Base-by-base conservation (phyloP, 2,113 vertebrate genomes). In the Kryptolebias marmoratus region DNA sequence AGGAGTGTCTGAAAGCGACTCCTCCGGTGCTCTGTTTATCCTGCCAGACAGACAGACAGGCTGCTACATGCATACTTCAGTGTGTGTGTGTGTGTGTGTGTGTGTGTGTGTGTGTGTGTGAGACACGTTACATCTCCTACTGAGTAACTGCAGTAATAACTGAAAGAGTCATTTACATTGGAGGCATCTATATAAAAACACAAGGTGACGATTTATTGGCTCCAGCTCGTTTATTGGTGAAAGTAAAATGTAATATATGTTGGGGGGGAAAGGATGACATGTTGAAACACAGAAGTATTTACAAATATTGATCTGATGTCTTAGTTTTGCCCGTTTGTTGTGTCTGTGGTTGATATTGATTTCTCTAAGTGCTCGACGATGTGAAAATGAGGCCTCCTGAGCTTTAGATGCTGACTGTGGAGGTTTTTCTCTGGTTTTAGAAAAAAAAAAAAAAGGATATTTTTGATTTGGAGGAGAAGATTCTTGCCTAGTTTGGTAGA, bases 1-100 rank as follows among this genome's bases (percentile, higher is more conserved):
- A 80, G 70, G 77, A 71, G 70, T 68, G 81, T 79, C 77, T 71
- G 74, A 60, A 77, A 79, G 76, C 15, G 11, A 76, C 74, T 70
- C 54, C 65, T 18, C 64, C 57, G 7, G 45, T 50, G 64, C 61
- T 55, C 63, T 65, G 82, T 67, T 65, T 32, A 57, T 68, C 60
- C 10, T 59, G 68, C 65, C 30, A 13, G 58, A 58, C 50, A 70
- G 68, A 73, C 60, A n/a, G 39, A 22, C 60, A 5, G 62, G 27
- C 69, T 28, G 27, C 64, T 27, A n/a, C n/a, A n/a, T 49, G 16
- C 71, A 44, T 55, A 48, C 44, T 47, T 14, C 16, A 16, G 14
- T 67, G 28, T 63, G 8, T 32, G 31, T 2, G 52, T 13, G 11
- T 2, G 45, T 61, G 15, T 12, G 3, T 42, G 13, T 8, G 39